Base-by-base conservation (phyloP, 2,113 vertebrate species). In the cattle (Bos taurus) region DNA sequence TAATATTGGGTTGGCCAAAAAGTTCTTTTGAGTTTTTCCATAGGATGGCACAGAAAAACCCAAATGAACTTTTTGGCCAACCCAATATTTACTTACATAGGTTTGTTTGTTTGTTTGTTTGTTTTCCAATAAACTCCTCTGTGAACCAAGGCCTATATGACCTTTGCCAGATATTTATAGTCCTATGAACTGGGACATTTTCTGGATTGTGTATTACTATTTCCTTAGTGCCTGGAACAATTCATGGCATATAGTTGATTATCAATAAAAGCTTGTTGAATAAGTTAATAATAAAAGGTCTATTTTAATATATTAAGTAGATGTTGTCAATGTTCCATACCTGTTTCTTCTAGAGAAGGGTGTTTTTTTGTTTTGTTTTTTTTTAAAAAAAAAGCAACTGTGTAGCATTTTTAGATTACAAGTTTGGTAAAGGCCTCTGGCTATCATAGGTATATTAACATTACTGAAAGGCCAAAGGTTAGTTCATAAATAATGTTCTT, bases 401-500 rank as follows among this genome's bases (percentile, higher is more conserved):
- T 74, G 26, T 16, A 91, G n/a, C 48, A 84, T 81, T 89, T 92
- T 95, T 48, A 80, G 59, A 91, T 88, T 88, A 46, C 3, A 71
- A 87, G 40, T 82, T 97, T 91, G 15, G 33, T 25, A 88, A 92
- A 92, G 46, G 6, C 26, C n/a, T 64, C 64, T 94, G n/a, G n/a
- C 14, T 96, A 77, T 71, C 14, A 33, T 46, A 26, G 0, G 60
- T 30, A 71, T 56, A 80, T 46, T 71, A 28, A 7, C 28, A 88
- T 12, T 85, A 19, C 28, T 67, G 48, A 80, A 92, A 91, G 26
- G 54, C 25, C 40, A 89, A 89, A 97, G 40, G 33, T 95, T 88
- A 89, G 21, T 84, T 96, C 60, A 86, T 97, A 91, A 95, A 93
- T 50, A 88, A 43, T 95, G 36, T 71, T 46, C 11, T 93, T 67